A percentile compares a stretch with the other conserved stretches of the same genome.
These are phyloP conservation scores for Nesometra sesokonis DNA, from an alignment of 35 echinoderm and acorn worm species.

Conservation along the genomic window DNA sequence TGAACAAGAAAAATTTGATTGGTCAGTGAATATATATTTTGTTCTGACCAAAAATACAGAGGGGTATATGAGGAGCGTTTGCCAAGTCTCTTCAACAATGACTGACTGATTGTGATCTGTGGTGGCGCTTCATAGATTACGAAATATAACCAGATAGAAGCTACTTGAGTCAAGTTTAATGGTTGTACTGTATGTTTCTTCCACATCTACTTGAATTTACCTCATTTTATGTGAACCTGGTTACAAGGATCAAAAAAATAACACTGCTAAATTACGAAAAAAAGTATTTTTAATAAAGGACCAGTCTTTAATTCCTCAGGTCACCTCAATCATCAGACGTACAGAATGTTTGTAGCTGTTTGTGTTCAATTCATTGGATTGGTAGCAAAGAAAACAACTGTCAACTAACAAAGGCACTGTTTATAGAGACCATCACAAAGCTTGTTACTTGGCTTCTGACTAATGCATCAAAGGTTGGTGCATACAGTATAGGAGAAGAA, in stretches of 20 bases:
- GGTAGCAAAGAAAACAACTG: constrained; percentile 42
- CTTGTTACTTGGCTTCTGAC: not conserved
- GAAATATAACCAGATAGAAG: too few relatives aligned
- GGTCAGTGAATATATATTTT: too few relatives aligned
- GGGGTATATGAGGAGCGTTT: too few relatives aligned
- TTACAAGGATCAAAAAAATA: not conserved
- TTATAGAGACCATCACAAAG: constrained; percentile 30
- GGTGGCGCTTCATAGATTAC: too few relatives aligned
- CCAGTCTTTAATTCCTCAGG: constrained; percentile 25
- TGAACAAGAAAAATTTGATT: too few relatives aligned
- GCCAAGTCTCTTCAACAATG: too few relatives aligned
- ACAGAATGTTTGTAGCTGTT: not conserved
- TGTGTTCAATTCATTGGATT: constrained; percentile 33
- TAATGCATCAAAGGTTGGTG: not conserved
- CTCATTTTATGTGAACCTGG: too few relatives aligned
- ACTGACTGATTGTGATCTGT: too few relatives aligned
- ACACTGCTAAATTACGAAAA: not conserved
- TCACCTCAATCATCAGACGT: not conserved
- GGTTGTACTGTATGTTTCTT: too few relatives aligned
- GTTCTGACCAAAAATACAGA: too few relatives aligned
- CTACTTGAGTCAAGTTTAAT: too few relatives aligned
- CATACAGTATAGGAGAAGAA: not conserved
- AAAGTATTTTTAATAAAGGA: not conserved
- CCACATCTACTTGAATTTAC: too few relatives aligned
- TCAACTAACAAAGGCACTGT: constrained; percentile 43